Base-by-base conservation (phyloP, 2,797 vertebrate species). In the Chelon labrosus region DNA sequence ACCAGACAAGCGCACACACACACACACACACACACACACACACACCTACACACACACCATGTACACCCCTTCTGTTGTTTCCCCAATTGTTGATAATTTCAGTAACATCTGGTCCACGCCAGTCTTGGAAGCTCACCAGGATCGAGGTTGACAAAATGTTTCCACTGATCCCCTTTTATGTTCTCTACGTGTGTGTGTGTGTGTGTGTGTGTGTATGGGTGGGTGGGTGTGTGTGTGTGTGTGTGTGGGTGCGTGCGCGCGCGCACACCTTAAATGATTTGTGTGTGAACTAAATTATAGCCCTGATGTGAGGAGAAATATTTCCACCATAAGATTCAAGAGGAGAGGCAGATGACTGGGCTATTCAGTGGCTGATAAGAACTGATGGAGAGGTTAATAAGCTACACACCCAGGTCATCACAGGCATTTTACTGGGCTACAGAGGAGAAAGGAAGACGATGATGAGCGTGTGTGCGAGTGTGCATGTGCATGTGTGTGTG, bases 71-170 rank as follows among this genome's bases (percentile, higher is more conserved):
- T 65, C 60, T 80, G 83, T 85, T 88, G 84, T 89, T 79, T 80
- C 69, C 70, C 88, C 93, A 83, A 93, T 95, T 96, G 96, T 97
- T 95, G 94, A 94, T 96, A 90, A 95, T 96, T 96, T 97, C 93
- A 93, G 92, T 94, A 96, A 96, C 96, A 96, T 97, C 96, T 97
- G 96, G 93, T 95, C 94, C 92, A 90, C 83, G 90, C 90, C 91
- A 92, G 92, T 78, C 76, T 86, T 93, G 89, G 90, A 95, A 92
- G 86, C 88, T 90, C 91, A 93, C 86, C 85, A 86, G 79, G 73
- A 92, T 86, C 86, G 86, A 82, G 75, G 64, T 65, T 82, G 79
- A 89, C 85, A 79, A 76, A 90, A 83, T 79, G 74, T 77, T 83
- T 75, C 68, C 68, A 66, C 80, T 58, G 63, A 79, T 76, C 77